phyloP scores from a whole-genome alignment of 2,888 invertebrate genomes.

The Cordilura impudica region DNA sequence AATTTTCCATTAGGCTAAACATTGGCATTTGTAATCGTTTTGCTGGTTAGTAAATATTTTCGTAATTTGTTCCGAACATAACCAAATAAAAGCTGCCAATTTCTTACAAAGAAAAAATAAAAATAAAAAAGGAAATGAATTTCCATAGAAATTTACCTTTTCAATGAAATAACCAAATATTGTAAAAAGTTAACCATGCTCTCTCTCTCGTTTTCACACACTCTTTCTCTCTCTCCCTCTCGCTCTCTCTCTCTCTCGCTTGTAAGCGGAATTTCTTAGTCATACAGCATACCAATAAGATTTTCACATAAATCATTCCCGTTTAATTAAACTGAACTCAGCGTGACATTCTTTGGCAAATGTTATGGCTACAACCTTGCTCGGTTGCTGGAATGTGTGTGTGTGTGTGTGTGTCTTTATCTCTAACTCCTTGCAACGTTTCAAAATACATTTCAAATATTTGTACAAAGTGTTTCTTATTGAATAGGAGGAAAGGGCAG shows the following conservation, averaged over 20 bases:
- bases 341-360: slow-evolving; percentile 65
- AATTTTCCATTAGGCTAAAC: slow-evolving; percentile 26
- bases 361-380: slow-evolving; percentile 55
- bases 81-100: slow-evolving; percentile 1
- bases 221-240: too few species aligned
- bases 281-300: slow-evolving; percentile 32
- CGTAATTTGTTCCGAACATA: background rate
- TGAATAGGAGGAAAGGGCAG: background rate
- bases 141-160: background rate
- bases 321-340: slow-evolving; percentile 67
- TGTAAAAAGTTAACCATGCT: background rate
- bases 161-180: slow-evolving; percentile 15
- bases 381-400: background rate
- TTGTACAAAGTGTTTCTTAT: background rate
- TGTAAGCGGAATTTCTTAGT: background rate
- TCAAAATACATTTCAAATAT: background rate
- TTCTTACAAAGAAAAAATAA: background rate
- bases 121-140: slow-evolving; percentile 12
- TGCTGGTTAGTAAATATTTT: background rate
- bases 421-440: background rate
- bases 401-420: background rate
- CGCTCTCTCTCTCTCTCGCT: too few species aligned
- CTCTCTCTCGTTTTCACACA: too few species aligned
- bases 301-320: slow-evolving; percentile 64
- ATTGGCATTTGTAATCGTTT: background rate